Evolutionary conservation across 2,797 vertebrate species (phyloP).

Genomic region (Chelon auratus): DNA sequence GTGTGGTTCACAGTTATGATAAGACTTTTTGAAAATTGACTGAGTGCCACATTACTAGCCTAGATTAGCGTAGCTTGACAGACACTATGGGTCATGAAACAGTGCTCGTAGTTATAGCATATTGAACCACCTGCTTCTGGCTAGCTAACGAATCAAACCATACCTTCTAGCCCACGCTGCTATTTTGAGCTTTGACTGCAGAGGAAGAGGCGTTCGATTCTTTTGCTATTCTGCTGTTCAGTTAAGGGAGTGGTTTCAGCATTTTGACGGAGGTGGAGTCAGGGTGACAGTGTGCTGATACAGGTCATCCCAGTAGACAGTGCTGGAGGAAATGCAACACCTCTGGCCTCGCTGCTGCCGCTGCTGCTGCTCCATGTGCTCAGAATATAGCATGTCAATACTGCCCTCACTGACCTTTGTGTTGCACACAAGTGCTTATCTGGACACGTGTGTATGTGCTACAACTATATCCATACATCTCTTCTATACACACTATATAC

Average conservation of each 20-base stretch:
- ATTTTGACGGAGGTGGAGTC: conserved; percentile 75
- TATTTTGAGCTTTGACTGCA: conserved; percentile 50
- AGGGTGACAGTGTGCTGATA: conserved; percentile 75
- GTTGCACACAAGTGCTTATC: conserved; percentile 27
- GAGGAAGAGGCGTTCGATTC: conserved; percentile 38
- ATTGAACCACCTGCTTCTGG: conserved; percentile 21
- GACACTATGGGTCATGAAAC: conserved; percentile 1
- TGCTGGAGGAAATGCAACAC: conserved; percentile 75
- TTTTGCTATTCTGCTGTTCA: conserved; percentile 40
- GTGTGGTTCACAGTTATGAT: conserved; percentile 63
- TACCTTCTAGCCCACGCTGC: conserved; percentile 9
- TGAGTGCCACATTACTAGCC: conserved; percentile 16
- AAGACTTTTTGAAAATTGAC: conserved; percentile 56
- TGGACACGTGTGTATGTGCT: conserved; percentile 32
- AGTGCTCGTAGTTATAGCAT: conserved; percentile 9
- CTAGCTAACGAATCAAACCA: conserved; percentile 28
- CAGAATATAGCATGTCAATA: conserved; percentile 68
- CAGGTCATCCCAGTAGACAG: conserved; percentile 69
- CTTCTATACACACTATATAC: conserved; percentile 9
- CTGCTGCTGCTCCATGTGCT: conserved; percentile 58
- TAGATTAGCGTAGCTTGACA: conserved; percentile 12
- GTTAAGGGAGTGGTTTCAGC: conserved; percentile 72
- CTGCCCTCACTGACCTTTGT: conserved; percentile 71
- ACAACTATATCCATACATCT: background rate
- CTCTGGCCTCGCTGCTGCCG: conserved; percentile 44